Evolutionary conservation across 1,140 invertebrate genomes (phyloP), one percentile per base, ranked within the genome.

Genomic region (Achroia grisella): DNA sequence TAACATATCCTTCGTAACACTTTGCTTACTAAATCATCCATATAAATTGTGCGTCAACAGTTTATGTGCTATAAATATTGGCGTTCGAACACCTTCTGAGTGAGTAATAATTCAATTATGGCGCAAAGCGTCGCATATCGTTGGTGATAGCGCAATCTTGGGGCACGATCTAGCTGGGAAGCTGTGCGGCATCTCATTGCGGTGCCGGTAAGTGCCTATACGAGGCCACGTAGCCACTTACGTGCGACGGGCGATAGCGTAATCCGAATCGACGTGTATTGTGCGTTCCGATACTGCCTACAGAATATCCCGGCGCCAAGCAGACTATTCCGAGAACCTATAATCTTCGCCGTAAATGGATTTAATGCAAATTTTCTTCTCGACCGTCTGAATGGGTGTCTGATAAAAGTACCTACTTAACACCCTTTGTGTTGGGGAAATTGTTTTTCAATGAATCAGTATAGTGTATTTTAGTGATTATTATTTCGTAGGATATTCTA

Each of bases 191-290:
- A 68, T 70, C 76, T 76, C 72, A 78, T 73, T 81, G 73, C 66
- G 69, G 75, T 49, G 56, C 50, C 52, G 48, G 62, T 81, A 81
- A 83, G 80, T 84, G 72, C 71, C 77, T 84, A 81, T 84, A 77
- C 70, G 69, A 74, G 64, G 71, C 67, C 69, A 67, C 76, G 65
- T 70, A 76, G 69, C 62, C 71, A 72, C 79, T 83, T 75, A 79
- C 56, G 63, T 57, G 52, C 60, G 62, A 67, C 58, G 59, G 64
- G 56, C 63, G 75, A 81, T 78, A 80, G 54, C 64, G 60, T 76
- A 72, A 81, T 81, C 73, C 69, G 56, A 71, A 71, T 59, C 56
- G 63, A 71, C 66, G 66, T 13, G 35, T 75, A 78, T 81, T 76
- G 77, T 77, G 73, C 64, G 69, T 72, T 62, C 60, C 58, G 59